Evolutionary conservation across 2,888 invertebrate species (phyloP).

Genomic region (Melanostoma mellinum): DNA sequence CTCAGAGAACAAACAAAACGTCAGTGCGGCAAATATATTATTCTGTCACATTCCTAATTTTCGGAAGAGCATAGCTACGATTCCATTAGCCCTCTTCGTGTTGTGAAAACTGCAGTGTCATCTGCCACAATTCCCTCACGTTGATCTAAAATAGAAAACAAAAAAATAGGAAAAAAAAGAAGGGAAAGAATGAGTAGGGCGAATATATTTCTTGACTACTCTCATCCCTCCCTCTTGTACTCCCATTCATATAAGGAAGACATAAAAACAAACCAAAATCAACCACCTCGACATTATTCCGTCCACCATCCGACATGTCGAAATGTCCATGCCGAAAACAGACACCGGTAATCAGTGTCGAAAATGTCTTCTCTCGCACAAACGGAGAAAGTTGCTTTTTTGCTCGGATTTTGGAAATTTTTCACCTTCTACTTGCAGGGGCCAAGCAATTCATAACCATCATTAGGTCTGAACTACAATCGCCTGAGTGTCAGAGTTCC

Average conservation of each 20-base stretch:
- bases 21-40: constrained; percentile 59
- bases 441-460: constrained; percentile 71
- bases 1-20: constrained; percentile 38
- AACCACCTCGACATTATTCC: constrained; percentile 61
- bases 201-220: constrained; percentile 11
- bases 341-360: constrained; percentile 73
- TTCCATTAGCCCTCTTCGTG: constrained; percentile 62
- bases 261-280: constrained; percentile 56
- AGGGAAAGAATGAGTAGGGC: constrained; percentile 21
- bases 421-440: constrained; percentile 69
- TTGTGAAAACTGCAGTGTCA: constrained; percentile 69
- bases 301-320: constrained; percentile 60
- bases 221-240: neutral
- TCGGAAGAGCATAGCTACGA: constrained; percentile 52
- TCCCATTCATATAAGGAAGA: neutral
- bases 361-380: constrained; percentile 58
- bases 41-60: constrained; percentile 65
- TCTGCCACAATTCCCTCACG: constrained; percentile 49
- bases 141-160: constrained; percentile 1
- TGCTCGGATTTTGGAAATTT: constrained; percentile 61
- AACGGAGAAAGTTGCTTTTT: constrained; percentile 45
- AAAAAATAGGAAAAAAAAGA: neutral
- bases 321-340: constrained; percentile 71
- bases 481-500: constrained; percentile 69
- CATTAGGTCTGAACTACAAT: constrained; percentile 72